Conservation (phyloP, 2,113 vertebrate species). For the Microtus ochrogaster region DNA sequence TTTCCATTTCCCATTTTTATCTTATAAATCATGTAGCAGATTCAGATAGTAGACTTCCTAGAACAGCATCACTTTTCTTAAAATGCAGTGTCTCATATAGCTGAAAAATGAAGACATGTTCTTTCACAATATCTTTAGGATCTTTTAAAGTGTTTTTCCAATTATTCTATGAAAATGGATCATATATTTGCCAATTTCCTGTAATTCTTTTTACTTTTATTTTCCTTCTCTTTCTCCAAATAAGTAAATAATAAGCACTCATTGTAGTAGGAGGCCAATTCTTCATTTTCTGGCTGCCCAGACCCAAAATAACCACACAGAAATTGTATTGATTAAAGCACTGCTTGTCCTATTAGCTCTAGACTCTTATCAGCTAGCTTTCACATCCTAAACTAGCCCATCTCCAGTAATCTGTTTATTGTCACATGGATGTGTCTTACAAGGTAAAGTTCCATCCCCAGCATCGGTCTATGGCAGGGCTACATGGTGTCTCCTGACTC, state of each 20-base stretch:
- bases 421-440: too few species aligned
- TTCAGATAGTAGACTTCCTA: neutral
- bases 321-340: too few species aligned
- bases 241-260: neutral
- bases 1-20: slow-evolving; percentile 17
- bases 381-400: too few species aligned
- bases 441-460: too few species aligned
- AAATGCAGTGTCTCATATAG: slow-evolving; percentile 31
- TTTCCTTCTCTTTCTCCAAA: slow-evolving; percentile 6
- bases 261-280: too few species aligned
- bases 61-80: slow-evolving; percentile 42
- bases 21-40: slow-evolving; percentile 6
- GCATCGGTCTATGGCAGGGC: too few species aligned
- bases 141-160: slow-evolving; percentile 44
- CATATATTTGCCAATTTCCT: neutral
- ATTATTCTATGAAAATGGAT: neutral
- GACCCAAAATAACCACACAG: too few species aligned
- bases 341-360: too few species aligned
- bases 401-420: too few species aligned
- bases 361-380: too few species aligned
- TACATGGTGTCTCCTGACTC: too few species aligned
- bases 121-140: slow-evolving; percentile 14
- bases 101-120: slow-evolving; percentile 11
- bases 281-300: too few species aligned
- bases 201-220: neutral